Base-by-base conservation (phyloP, 2,797 vertebrate genomes). In the Acanthornis magna region DNA sequence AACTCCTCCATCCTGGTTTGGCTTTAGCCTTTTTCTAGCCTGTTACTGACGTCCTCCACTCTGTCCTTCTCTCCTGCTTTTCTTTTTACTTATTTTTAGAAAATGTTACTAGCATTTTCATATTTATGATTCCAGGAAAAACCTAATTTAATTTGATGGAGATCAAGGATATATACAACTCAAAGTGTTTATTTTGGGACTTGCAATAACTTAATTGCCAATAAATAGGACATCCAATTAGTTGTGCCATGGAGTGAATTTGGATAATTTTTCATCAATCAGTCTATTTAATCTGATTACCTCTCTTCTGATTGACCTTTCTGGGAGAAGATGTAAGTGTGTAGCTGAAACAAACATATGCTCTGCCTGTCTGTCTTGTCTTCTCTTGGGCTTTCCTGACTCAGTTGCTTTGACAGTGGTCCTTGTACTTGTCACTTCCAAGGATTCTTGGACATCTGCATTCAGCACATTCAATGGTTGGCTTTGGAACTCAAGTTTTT, bases 211-310 rank as follows among this genome's bases (percentile, higher is more conserved):
- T 61, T 91, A 92, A 95, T 93, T 96, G 70, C 78, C 89, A 71
- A 71, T 93, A 95, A 91, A 85, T 43, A 66, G 58, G 79, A 53
- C 7, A 14, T 77, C 63, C 40, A 77, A 76, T 81, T 91, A 86
- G 75, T 77, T 95, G 75, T 85, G 40, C 54, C 62, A 27, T 88
- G 76, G 81, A 47, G 81, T 71, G 85, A 93, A 82, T 95, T 91
- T 94, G 67, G 73, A 54, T 96, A 92, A 95, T 85, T 93, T 93
- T 95, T 96, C 67, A 73, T 97, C 86, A 84, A 10, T 92, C 57
- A 61, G 38, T 48, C 55, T 90, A 26, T 62, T 42, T 67, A 91
- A 91, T 91, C 57, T 72, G 32, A 80, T 96, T 96, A 58, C 23
- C 25, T 89, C 19, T 84, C 43, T 81, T 72, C 47, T 4, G 7